Base-by-base conservation (phyloP, 2,113 vertebrate genomes). In the Eurystomus gularis region DNA sequence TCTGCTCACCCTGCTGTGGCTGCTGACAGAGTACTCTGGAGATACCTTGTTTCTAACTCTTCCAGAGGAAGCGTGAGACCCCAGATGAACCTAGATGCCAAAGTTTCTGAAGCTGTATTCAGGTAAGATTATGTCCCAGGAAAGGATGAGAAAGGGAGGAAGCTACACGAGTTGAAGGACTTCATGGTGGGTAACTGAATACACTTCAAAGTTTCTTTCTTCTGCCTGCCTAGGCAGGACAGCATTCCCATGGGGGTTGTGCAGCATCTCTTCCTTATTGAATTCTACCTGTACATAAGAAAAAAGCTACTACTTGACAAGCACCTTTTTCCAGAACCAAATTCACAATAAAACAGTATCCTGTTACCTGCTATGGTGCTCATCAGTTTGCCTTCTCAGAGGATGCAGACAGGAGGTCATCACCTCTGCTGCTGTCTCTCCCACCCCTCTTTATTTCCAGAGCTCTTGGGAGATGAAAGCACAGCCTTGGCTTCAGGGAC, bases 1-100 rank as follows among this genome's bases (percentile, higher is more conserved):
- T 51, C 46, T 37, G n/a, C 55, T 79, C 40, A 61, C 31, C 25
- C 10, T 28, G 13, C 33, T 17, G 8, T 0, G 3, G 39, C 51
- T 83, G 71, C 33, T 48, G 65, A 54, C 3, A 4, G 33, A 75
- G 17, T 52, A 37, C 17, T 57, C 39, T 23, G 33, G 33, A 79
- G 35, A 70, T n/a, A 65, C 24, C 18, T 70, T 40, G 16, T 0
- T 35, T 86, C 73, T 75, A 13, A 16, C 51, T 54, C 55, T 54
- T 65, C n/a, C 7, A 49, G 49, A 65, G 55, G 49, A 82, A 65
- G 24, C 0, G 0, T 40, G 66, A 60, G 13, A 29, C 17, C 5
- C 15, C 11, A 77, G 42, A 46, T 37, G 35, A 81, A 57, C 60
- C 20, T 26, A 31, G 26, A 61, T 42, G 71, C 10, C 12, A 23